A percentile compares a stretch with the other conserved stretches of the same genome.
phyloP scores from a whole-genome alignment of 2,113 vertebrate species.

The Anser cygnoides region DNA sequence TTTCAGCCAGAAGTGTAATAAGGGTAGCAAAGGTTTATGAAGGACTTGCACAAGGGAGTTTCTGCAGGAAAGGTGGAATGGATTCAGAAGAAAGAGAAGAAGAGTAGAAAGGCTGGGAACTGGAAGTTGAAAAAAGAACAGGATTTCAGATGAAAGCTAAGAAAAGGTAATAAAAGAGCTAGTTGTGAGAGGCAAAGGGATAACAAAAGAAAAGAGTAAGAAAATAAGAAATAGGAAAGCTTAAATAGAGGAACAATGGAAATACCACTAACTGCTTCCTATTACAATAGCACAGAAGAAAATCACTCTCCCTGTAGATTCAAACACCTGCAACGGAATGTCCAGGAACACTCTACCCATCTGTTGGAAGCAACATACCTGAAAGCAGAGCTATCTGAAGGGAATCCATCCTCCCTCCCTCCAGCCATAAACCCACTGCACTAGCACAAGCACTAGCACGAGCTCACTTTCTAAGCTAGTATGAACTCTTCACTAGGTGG shows the following conservation, averaged over 20 bases:
- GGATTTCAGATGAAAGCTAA: not conserved
- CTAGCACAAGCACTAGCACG: accelerated
- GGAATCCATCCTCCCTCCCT: not conserved
- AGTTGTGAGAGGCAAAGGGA: not conserved
- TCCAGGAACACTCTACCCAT: not conserved
- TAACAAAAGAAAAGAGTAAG: not conserved
- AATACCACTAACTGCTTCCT: slow-evolving; percentile 12
- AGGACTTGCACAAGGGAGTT: not conserved
- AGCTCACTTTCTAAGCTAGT: not conserved
- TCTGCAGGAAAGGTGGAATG: not conserved
- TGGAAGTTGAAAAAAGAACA: not conserved
- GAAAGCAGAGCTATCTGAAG: not conserved
- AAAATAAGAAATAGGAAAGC: not conserved
- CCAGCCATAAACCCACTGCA: not conserved
- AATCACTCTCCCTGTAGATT: not conserved
- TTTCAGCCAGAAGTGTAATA: not conserved
- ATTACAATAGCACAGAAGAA: not conserved
- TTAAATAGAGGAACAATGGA: slow-evolving; percentile 20
- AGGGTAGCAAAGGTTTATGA: not conserved
- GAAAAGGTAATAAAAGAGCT: not conserved
- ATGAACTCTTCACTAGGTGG: not conserved
- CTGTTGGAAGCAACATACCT: not conserved
- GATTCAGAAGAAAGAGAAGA: not conserved
- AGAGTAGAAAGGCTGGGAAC: not conserved
- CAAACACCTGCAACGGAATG: not conserved